phyloP scores from a whole-genome alignment of 2,113 vertebrate genomes.

The Peromyscus californicus region DNA sequence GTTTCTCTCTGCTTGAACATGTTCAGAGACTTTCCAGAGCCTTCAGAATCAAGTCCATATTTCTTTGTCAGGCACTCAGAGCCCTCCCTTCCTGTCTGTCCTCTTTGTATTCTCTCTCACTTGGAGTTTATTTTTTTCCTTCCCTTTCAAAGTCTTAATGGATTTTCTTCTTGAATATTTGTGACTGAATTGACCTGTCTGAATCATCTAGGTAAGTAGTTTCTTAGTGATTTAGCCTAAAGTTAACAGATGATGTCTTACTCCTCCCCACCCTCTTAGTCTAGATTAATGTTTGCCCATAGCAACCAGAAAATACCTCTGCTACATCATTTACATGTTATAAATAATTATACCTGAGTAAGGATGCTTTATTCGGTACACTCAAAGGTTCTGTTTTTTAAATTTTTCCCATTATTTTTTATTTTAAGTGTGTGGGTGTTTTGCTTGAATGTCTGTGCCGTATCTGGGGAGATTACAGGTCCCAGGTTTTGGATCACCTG shows the following conservation, averaged over 20 bases:
- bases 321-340: background rate
- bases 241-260: background rate
- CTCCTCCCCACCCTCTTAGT: background rate
- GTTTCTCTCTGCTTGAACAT: background rate
- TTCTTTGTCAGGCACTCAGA: background rate
- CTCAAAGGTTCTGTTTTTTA: background rate
- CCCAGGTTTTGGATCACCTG: background rate
- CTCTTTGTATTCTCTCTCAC: background rate
- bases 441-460: background rate
- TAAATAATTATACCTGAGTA: background rate
- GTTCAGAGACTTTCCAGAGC: background rate
- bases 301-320: background rate
- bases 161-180: background rate
- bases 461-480: background rate
- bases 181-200: background rate
- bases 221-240: slow-evolving; percentile 10
- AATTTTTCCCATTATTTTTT: background rate
- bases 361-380: background rate
- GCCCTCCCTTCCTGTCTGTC: background rate
- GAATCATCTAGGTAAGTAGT: background rate
- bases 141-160: background rate
- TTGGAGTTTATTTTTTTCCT: background rate
- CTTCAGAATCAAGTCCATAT: background rate
- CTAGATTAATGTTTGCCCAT: background rate
- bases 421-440: background rate